Evolutionary conservation across 2,888 invertebrate genomes (phyloP), one percentile per base, ranked within the genome.

Genomic region (Melinopterus prodromus): DNA sequence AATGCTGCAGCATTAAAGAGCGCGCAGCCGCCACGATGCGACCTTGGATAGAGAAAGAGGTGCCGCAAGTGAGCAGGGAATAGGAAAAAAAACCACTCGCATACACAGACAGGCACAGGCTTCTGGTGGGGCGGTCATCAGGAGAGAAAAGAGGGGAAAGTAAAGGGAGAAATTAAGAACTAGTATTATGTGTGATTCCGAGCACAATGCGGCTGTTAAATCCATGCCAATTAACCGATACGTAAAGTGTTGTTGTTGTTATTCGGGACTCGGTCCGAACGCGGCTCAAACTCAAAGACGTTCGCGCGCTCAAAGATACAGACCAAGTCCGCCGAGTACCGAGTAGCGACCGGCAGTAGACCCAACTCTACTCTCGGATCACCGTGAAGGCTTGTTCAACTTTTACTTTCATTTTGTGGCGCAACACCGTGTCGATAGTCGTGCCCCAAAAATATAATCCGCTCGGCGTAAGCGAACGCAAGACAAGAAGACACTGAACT

Each of bases 371-470:
- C 53, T 53, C 53, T 53, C 53, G 53, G 53, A 53, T 53, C 53
- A 53, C 53, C 53, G 53, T 82, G 82, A 82, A 82, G 82, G 82
- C 82, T 78, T 78, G 81, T 79, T 77, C 77, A 85, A 90, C 90
- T 90, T 90, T 90, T 90, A 90, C 90, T 90, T 90, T 90, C 89
- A 89, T 89, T 26, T 89, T 88, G 89, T 89, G 89, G 88, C 89
- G 89, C 89, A 89, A 89, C 87, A 86, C 85, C 83, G 88, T 87
- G 87, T 87, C 86, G 87, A 87, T 88, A 88, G 88, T 88, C 87
- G 88, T 88, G 89, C 86, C 88, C 89, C 88, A 88, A 89, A 89
- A 88, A 89, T 88, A 88, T 86, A 86, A 86, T 87, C 86, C 87
- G 88, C 87, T 88, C 87, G 85, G 87, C 86, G 53, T 53, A 53